Conservation (phyloP, 2,888 invertebrate species). For the Callimorpha dominula region DNA sequence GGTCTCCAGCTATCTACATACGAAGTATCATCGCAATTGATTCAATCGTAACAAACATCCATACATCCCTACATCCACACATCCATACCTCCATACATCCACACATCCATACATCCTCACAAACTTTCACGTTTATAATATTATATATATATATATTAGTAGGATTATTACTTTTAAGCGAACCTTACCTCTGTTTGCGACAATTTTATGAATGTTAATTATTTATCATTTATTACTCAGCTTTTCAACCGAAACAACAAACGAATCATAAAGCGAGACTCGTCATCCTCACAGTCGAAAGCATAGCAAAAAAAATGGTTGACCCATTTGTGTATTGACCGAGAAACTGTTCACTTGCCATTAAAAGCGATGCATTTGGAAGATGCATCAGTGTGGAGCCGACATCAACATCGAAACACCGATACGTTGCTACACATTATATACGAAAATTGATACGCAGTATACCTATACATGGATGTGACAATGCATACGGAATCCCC, state of each 20-base stretch:
- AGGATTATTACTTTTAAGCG: too few species aligned
- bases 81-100: too few species aligned
- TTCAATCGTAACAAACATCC: too few species aligned
- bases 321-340: conserved; percentile 45
- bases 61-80: too few species aligned
- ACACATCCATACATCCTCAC: too few species aligned
- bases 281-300: conserved; percentile 19
- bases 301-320: conserved; percentile 29
- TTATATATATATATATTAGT: too few species aligned
- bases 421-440: neutral
- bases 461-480: conserved; percentile 37
- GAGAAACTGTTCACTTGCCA: conserved; percentile 29
- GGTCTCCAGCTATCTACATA: too few species aligned
- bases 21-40: too few species aligned
- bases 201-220: too few species aligned
- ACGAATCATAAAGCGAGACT: neutral
- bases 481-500: conserved; percentile 69
- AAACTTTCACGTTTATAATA: too few species aligned
- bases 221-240: neutral
- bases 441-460: conserved; percentile 47
- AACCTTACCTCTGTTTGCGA: too few species aligned
- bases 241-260: neutral
- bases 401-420: conserved; percentile 21
- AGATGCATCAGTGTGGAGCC: neutral
- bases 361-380: conserved; percentile 38